These are phyloP conservation scores for Ectropis crepuscularia DNA, from an alignment of 2,888 invertebrate species.

Conservation along the genomic window DNA sequence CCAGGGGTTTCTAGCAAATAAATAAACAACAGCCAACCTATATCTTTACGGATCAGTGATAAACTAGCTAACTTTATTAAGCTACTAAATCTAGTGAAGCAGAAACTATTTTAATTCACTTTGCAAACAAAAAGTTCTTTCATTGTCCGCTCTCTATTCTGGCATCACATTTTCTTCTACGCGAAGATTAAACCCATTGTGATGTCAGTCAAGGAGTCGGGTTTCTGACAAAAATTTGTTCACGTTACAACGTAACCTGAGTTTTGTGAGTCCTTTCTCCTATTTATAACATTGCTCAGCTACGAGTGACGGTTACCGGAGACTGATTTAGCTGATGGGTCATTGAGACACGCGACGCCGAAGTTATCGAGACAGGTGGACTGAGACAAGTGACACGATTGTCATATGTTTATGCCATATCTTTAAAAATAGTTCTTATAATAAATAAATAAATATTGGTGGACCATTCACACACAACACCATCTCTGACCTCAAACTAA, in stretches of 20 bases:
- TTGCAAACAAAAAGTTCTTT: constrained; percentile 34
- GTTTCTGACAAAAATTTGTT: constrained; percentile 73
- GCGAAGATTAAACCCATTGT: constrained; percentile 78
- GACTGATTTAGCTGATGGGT: constrained; percentile 59
- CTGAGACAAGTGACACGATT: constrained; percentile 25
- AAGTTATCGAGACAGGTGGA: constrained; percentile 26
- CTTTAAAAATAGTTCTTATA: background rate
- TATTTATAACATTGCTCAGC: constrained; percentile 70
- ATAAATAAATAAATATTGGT: too few species aligned
- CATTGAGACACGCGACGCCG: constrained; percentile 52
- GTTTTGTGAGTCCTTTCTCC: constrained; percentile 60
- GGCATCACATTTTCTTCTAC: constrained; percentile 63
- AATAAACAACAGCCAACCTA: constrained; percentile 13
- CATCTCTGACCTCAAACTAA: too few species aligned
- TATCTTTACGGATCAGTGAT: constrained; percentile 24
- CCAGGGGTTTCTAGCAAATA: background rate
- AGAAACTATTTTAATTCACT: constrained; percentile 34
- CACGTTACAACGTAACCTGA: constrained; percentile 70
- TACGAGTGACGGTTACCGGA: constrained; percentile 66
- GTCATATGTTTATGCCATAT: constrained; percentile 9
- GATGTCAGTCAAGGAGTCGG: constrained; percentile 74
- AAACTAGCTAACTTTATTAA: constrained; percentile 26
- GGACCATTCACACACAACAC: too few species aligned
- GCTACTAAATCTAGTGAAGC: constrained; percentile 27
- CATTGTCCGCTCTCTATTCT: constrained; percentile 52